Evolutionary conservation across 1,140 invertebrate species (phyloP).

Genomic region (Pogonomyrmex californicus): DNA sequence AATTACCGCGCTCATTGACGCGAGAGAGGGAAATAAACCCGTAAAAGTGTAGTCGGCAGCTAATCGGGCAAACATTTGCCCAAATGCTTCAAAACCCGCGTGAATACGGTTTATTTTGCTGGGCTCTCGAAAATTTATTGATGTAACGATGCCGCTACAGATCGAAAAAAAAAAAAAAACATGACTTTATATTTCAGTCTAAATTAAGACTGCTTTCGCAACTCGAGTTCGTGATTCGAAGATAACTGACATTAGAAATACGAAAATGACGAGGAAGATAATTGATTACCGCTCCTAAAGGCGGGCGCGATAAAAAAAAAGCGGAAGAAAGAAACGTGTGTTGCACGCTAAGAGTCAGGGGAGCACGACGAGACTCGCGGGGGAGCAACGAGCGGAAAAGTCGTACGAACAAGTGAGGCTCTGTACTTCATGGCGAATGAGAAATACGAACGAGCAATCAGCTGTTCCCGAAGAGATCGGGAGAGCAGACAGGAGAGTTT

Average conservation of each 20-base stretch:
- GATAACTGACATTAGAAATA: not conserved
- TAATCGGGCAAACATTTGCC: constrained; percentile 2
- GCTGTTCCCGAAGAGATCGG: constrained; percentile 26
- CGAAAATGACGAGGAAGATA: not conserved
- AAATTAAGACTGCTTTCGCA: not conserved
- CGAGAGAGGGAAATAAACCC: constrained; percentile 8
- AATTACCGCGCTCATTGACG: constrained; percentile 50
- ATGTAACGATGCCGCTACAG: not conserved
- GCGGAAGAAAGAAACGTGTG: not conserved
- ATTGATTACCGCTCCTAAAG: constrained; percentile 1
- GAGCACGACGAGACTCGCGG: constrained; percentile 1
- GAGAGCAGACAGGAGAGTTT: not conserved
- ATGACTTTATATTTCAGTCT: not conserved
- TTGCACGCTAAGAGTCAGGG: constrained; percentile 7
- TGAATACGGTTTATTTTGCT: not conserved
- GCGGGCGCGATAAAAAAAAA: not conserved
- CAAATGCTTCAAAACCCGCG: not conserved
- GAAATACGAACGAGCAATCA: constrained; percentile 29
- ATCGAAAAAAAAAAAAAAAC: not conserved
- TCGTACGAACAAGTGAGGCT: constrained; percentile 39
- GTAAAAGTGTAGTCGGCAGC: not conserved
- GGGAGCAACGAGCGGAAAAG: constrained; percentile 45
- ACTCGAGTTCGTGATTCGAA: not conserved
- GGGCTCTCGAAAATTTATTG: not conserved
- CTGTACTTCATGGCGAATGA: not conserved